Percentiles rank a stretch among this genome's conserved stretches.
Evolutionary conservation across 2,888 invertebrate genomes (phyloP).

Genomic region (Lordiphosa andalusiaca): DNA sequence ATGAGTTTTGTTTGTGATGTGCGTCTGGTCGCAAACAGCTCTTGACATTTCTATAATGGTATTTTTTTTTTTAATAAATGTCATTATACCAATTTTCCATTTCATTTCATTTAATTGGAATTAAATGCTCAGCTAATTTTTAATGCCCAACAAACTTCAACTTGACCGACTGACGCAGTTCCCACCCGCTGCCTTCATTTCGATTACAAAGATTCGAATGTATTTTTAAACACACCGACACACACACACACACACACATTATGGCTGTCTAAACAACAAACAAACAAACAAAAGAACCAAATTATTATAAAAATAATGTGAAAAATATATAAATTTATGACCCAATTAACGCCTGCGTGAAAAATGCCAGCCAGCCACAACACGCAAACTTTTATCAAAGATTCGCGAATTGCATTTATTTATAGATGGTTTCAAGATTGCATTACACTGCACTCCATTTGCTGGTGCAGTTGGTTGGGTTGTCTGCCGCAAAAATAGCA

Average conservation of each 20-base stretch:
- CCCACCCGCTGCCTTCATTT: conserved; percentile 1
- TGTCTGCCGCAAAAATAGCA: conserved; percentile 40
- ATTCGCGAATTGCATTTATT: conserved; percentile 62
- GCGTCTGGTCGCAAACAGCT: too few species aligned
- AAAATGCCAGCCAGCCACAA: conserved; percentile 22
- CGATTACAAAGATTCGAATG: conserved; percentile 23
- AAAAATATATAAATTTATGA: conserved; percentile 64
- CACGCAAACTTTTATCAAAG: conserved; percentile 56
- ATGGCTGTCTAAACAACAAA: conserved; percentile 16
- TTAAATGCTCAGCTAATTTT: conserved; percentile 10
- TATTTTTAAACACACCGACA: conserved; percentile 23
- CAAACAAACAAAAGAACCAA: conserved; percentile 25
- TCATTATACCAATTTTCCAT: conserved; percentile 6
- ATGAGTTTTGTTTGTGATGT: conserved; percentile 1
- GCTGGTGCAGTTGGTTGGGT: conserved; percentile 14
- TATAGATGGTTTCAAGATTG: conserved; percentile 62
- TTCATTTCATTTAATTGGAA: conserved; percentile 23
- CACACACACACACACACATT: too few species aligned
- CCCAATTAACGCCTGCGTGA: conserved; percentile 65
- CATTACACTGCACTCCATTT: conserved; percentile 54
- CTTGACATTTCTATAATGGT: too few species aligned
- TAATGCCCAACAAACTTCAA: conserved; percentile 52
- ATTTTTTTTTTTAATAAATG: conserved; percentile 7
- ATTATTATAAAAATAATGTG: conserved; percentile 54
- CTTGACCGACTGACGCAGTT: conserved; percentile 48